phyloP scores from a whole-genome alignment of 2,888 invertebrate genomes.

The Penaeus monodon region DNA sequence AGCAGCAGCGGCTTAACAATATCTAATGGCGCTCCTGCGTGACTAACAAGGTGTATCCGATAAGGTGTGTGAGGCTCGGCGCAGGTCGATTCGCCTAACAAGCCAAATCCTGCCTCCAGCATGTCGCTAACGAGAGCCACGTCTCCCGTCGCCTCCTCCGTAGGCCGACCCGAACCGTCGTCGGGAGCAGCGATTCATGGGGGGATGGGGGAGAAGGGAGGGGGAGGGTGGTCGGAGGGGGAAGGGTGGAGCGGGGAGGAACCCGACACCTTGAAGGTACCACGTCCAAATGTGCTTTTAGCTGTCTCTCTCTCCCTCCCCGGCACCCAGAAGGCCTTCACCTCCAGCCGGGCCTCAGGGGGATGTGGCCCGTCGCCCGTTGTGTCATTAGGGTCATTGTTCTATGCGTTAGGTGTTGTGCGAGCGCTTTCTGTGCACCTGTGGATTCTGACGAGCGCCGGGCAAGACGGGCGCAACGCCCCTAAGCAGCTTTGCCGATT shows the following conservation, averaged over 20 bases:
- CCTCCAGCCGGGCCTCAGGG: conserved; percentile 12
- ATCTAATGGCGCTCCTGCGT: too few species aligned
- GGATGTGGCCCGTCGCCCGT: conserved; percentile 6
- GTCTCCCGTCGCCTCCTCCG: too few species aligned
- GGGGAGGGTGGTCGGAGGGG: background rate
- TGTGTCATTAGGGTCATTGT: conserved; percentile 37
- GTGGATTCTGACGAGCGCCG: conserved; percentile 34
- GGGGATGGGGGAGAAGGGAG: background rate
- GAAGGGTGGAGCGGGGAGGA: conserved; percentile 19
- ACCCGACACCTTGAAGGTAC: conserved; percentile 42
- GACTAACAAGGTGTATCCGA: too few species aligned
- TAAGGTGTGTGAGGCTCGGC: too few species aligned
- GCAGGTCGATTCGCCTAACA: too few species aligned
- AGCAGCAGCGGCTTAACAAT: too few species aligned
- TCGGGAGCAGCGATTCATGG: background rate
- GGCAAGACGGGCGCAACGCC: conserved; percentile 18
- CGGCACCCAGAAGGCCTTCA: conserved; percentile 12
- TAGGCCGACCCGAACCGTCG: background rate
- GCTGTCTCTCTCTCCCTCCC: conserved; percentile 31
- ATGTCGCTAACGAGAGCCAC: too few species aligned
- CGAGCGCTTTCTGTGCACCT: conserved; percentile 27
- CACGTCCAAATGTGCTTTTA: conserved; percentile 50
- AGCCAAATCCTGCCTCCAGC: too few species aligned
- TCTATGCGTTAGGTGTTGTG: background rate
- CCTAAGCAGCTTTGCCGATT: background rate